Evolutionary conservation across 2,888 invertebrate species (phyloP), one percentile per base, ranked within the genome.

Genomic region (Teleiodes luculella): DNA sequence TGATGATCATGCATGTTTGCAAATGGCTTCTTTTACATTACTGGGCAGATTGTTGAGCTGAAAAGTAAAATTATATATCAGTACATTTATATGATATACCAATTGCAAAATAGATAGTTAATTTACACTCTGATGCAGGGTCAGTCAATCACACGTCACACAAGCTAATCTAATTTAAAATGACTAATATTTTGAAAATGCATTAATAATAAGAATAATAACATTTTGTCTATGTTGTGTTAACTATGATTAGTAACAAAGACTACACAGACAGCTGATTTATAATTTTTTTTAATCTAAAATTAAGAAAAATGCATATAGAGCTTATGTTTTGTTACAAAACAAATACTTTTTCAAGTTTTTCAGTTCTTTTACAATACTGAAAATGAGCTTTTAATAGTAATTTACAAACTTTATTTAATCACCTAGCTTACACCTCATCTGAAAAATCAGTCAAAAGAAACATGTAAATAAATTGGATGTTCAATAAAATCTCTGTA

Each of bases 31-130:
- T 62, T 66, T 57, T 36, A 43, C 62, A 61, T 68, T 74, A 76
- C 64, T 82, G 73, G 14, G 73, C 64, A 54, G 68, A 72, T 58
- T 74, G 64, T 65, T 82, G 66, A 37, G 69, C 86, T 86, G 84
- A 58, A 83, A 83, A 60, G 52, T 24, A 24, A 24, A 24, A 24
- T 24, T 24, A 24, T 24, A n/a, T n/a, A n/a, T n/a, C n/a, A n/a
- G n/a, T n/a, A n/a, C n/a, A n/a, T n/a, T n/a, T n/a, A n/a, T n/a
- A n/a, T n/a, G n/a, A n/a, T n/a, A n/a, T n/a, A n/a, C n/a, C n/a
- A n/a, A n/a, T n/a, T n/a, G n/a, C n/a, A n/a, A n/a, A n/a, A n/a
- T n/a, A n/a, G n/a, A n/a, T n/a, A 24, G 24, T 24, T 24, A 24
- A 24, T 24, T n/a, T 24, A 24, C 24, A 24, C 24, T 24, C 24